A percentile compares a stretch with the other conserved stretches of the same genome.
These are phyloP conservation scores for Muscina levida DNA, from an alignment of 2,888 invertebrate genomes.

Conservation along the genomic window DNA sequence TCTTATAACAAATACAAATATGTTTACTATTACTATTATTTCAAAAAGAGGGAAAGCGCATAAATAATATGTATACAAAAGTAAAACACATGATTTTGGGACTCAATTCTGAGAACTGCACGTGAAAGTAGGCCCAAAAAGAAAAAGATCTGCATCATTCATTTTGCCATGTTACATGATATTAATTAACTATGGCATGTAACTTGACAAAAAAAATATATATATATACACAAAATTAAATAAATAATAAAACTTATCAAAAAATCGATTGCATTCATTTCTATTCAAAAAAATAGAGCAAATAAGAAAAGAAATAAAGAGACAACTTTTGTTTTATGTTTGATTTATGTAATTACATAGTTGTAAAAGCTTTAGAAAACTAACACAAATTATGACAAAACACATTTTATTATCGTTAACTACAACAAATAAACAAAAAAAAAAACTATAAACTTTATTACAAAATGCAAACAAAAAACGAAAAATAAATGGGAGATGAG, in stretches of 20 bases:
- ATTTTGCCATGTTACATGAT: too few relatives aligned
- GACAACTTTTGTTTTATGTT: constrained; percentile 25
- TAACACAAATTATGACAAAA: constrained; percentile 38
- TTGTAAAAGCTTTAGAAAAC: constrained; percentile 14
- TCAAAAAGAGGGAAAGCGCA: constrained; percentile 37
- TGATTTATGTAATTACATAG: not conserved
- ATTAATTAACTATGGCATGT: too few relatives aligned
- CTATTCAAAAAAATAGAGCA: constrained; percentile 20
- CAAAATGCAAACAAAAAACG: too few relatives aligned
- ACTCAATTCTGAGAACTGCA: too few relatives aligned
- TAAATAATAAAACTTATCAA: constrained; percentile 47
- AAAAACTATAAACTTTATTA: too few relatives aligned
- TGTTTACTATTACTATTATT: constrained; percentile 40
- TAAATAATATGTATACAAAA: constrained; percentile 7
- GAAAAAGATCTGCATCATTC: too few relatives aligned
- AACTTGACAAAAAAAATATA: too few relatives aligned
- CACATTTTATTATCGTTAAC: constrained; percentile 50
- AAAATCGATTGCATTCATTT: constrained; percentile 26
- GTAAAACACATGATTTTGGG: too few relatives aligned
- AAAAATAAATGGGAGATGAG: too few relatives aligned
- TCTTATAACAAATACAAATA: constrained; percentile 33
- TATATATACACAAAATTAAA: constrained; percentile 41
- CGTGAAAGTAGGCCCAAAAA: too few relatives aligned
- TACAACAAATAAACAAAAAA: not conserved
- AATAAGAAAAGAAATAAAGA: constrained; percentile 34